Evolutionary conservation across 2,113 vertebrate species (phyloP).

Genomic region (Syngnathus scovelli): DNA sequence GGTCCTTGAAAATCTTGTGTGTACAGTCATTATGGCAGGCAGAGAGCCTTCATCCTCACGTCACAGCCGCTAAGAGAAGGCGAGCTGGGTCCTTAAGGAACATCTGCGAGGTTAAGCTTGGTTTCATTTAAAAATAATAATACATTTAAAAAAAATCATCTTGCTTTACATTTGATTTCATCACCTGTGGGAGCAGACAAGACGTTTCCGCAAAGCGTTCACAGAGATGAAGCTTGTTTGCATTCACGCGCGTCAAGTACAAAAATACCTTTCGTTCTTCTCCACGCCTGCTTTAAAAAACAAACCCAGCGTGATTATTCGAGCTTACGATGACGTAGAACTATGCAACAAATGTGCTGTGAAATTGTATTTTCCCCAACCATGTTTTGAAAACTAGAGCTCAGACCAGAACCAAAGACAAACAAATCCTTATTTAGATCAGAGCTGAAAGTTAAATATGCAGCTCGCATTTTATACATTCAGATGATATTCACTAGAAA

Average conservation of each 20-base stretch:
- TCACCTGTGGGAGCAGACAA: constrained; percentile 4
- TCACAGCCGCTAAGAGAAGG: constrained; percentile 91
- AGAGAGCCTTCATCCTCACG: constrained; percentile 98
- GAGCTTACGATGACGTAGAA: neutral
- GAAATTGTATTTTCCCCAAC: neutral
- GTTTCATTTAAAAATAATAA: constrained; percentile 40
- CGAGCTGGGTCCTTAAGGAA: constrained; percentile 55
- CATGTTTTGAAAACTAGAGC: neutral
- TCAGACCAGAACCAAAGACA: neutral
- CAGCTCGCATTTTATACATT: neutral
- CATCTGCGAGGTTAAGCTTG: constrained; percentile 36
- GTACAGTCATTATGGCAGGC: constrained; percentile 99
- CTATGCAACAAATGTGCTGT: neutral
- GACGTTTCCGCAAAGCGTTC: neutral
- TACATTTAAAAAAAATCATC: constrained; percentile 2
- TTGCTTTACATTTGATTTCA: constrained; percentile 9
- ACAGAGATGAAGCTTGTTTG: neutral
- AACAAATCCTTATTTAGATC: neutral
- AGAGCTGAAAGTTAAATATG: neutral
- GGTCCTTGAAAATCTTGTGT: constrained; percentile 97
- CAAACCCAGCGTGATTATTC: neutral
- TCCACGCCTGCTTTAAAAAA: neutral
- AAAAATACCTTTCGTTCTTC: neutral
- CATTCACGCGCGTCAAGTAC: neutral
- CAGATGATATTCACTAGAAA: neutral